Evolutionary conservation across 2,113 vertebrate species (phyloP), one percentile per base, ranked within the genome.

Genomic region (Istiophorus platypterus): DNA sequence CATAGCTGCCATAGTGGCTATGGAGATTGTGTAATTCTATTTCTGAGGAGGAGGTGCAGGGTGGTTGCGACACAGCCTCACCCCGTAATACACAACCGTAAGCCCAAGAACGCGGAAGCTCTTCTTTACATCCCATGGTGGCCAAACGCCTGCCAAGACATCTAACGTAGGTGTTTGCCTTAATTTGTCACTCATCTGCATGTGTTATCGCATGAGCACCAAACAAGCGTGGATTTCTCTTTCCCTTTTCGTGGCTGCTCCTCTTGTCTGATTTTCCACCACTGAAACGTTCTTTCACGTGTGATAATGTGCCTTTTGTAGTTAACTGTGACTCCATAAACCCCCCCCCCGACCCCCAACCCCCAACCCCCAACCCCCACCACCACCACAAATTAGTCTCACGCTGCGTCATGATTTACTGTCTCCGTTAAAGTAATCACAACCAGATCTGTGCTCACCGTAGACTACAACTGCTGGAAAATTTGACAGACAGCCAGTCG

Each of bases 301-400:
- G 27, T 77, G 80, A 92, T 90, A 92, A 92, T 93, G 88, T 84
- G 88, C 92, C 85, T 86, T 93, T 93, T 92, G 79, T 85, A 92
- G 90, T 91, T 90, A 92, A 92, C 81, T 90, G 78, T 17, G 56
- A 93, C 91, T 93, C 90, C 64, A 92, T 94, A 94, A 94, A 93
- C 68, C 54, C 66, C n/a, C n/a, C n/a, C n/a, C n/a, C n/a, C n/a
- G n/a, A n/a, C n/a, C n/a, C n/a, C n/a, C n/a, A n/a, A n/a, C n/a
- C n/a, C n/a, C n/a, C n/a, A n/a, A n/a, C n/a, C n/a, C n/a, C n/a
- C n/a, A n/a, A n/a, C n/a, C n/a, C n/a, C n/a, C n/a, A n/a, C n/a
- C n/a, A n/a, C n/a, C 83, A 91, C 94, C 94, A 92, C 94, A 95
- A 95, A 95, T 94, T 94, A 94, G 92, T 84, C 90, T 94, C 94